Base-by-base conservation (phyloP, 2,113 vertebrate genomes). In the Melanerpes aurifrons region DNA sequence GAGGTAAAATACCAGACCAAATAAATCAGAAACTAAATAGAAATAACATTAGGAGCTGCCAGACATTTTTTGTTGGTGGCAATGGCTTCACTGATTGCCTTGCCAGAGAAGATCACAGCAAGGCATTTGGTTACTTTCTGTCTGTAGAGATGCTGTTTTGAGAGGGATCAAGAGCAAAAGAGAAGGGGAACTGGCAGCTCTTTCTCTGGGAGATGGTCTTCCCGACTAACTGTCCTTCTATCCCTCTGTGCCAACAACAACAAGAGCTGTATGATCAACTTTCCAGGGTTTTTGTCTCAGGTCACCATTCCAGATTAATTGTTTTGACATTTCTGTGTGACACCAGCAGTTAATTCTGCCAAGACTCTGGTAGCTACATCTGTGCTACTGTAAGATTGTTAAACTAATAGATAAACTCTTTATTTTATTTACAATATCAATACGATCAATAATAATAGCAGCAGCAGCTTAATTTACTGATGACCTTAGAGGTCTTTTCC, bases 261-360 rank as follows among this genome's bases (percentile, higher is more conserved):
- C 69, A 90, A 71, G 62, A 72, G 45, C 92, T 12, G 5, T 31
- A 64, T 78, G 69, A 94, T 74, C 82, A 81, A 15, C 86, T 88
- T 93, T 61, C 68, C 62, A 45, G 58, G 72, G 31, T 71, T 90
- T 83, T 68, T 61, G 58, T 75, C 66, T 87, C 40, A 86, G 86
- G 88, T 78, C 90, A 92, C 3, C 0, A 1, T 9, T 86, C 32
- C 83, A 93, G 88, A 96, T 94, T 91, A 95, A 93, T 86, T 88
- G 74, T 78, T 96, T 40, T 93, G 95, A 90, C 93, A 94, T 95
- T 93, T 93, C 80, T 66, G 29, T 75, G 70, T 90, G 95, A 94
- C 95, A 94, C 48, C 76, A 90, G 77, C 76, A 81, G 89, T 92
- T 90, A 93, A 92, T 92, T 89, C 76, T 94, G 88, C 80, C 83